A percentile compares a stretch with the other conserved stretches of the same genome.
Conservation (phyloP, 2,888 invertebrate genomes). For the Drosophila prolongata region DNA sequence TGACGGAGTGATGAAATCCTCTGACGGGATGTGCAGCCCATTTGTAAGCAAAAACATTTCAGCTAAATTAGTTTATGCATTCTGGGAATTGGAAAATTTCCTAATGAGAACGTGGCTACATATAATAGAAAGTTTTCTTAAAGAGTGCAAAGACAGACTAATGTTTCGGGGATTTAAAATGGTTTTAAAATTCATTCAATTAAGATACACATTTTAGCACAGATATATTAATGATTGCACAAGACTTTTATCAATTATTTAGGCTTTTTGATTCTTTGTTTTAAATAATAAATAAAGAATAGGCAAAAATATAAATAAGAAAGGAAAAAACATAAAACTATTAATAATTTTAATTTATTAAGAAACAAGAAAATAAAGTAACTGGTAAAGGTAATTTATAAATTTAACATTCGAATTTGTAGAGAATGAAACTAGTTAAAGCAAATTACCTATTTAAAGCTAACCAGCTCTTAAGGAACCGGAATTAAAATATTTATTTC, state of each 20-base stretch:
- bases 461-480: no score
- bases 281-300: no score
- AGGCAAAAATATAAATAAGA: not conserved
- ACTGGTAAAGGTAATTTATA: no score
- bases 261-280: no score
- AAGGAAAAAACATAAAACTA: no score
- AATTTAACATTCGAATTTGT: no score
- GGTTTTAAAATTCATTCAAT: constrained; percentile 1
- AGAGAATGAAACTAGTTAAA: no score
- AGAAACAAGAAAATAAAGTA: no score
- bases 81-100: constrained; percentile 68
- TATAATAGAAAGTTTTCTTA: constrained; percentile 20
- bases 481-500: not conserved
- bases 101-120: constrained; percentile 50
- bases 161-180: not conserved
- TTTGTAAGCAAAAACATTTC: constrained; percentile 79
- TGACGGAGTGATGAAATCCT: constrained; percentile 70
- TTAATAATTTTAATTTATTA: no score
- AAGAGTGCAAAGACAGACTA: constrained; percentile 1
- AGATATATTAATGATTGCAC: not conserved
- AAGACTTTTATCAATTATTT: no score
- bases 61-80: constrained; percentile 75
- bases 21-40: constrained; percentile 55
- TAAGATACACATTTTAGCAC: not conserved
- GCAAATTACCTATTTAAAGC: no score